Evolutionary conservation across 2,113 vertebrate species (phyloP), one percentile per base, ranked within the genome.

Genomic region (Serinus canaria): DNA sequence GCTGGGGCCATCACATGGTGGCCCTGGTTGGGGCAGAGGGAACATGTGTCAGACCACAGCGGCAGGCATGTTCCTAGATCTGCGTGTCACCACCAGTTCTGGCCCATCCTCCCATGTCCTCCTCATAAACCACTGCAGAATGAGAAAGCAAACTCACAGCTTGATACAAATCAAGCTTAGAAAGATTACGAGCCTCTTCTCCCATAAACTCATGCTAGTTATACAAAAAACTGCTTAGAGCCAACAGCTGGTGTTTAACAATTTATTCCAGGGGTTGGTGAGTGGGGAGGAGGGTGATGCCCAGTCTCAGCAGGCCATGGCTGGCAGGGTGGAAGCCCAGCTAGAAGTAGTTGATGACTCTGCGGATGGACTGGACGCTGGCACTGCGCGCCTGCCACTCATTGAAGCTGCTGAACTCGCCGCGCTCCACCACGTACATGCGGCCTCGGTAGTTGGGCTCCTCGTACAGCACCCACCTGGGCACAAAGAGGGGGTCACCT

Each of bases 391-490:
- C 98, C 96, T 98, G 99, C 99, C 99, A 99, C 58, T 97, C 98
- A 0, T 96, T 97, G 89, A 98, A 98, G 97, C 92, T 98, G 97
- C 97, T 97, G 98, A 98, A 99, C 89, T 98, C 96, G 0, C 99
- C 99, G 10, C 98, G 97, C 96, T 99, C 99, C 95, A 99, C 98
- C 56, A 99, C 97, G 66, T 99, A 99, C 99, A 99, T 99, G 56
- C 98, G 98, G 30, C 99, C 99, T 2, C 97, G 98, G 97, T 99
- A 99, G 98, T 98, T 99, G 31, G 99, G 99, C 97, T 99, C 99
- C 97, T 99, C 98, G 2, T 99, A 99, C 95, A 99, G 98, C 97
- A 99, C 98, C 99, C 99, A 99, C 97, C 55, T 58, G 55, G 55
- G 55, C 55, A 58, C 55, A 58, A n/a, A 58, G 9, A 1, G 33